Percentiles rank a stretch among this genome's conserved stretches.
phyloP scores from a whole-genome alignment of 2,888 invertebrate species.

The Cotesia congregata region DNA sequence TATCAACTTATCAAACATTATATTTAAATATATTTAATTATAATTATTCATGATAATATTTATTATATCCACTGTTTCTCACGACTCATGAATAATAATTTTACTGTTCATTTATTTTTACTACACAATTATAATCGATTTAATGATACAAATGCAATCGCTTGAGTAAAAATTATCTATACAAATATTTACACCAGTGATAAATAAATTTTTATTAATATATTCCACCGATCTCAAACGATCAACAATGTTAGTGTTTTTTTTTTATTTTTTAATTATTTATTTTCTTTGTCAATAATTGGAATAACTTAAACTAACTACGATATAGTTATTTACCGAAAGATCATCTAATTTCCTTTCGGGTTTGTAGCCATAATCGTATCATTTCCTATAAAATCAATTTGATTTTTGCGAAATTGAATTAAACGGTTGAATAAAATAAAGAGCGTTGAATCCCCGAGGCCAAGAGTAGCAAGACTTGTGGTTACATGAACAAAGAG shows the following conservation, averaged over 20 bases:
- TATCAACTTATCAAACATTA: slow-evolving; percentile 12
- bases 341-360: slow-evolving; percentile 11
- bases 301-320: neutral
- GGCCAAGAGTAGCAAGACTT: neutral
- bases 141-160: slow-evolving; percentile 47
- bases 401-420: neutral
- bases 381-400: slow-evolving; percentile 29
- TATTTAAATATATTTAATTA: slow-evolving; percentile 10
- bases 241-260: neutral
- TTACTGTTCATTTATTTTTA: slow-evolving; percentile 5
- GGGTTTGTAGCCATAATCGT: slow-evolving; percentile 18
- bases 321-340: neutral
- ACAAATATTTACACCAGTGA: slow-evolving; percentile 63
- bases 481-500: slow-evolving; percentile 23
- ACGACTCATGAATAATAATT: slow-evolving; percentile 28
- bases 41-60: slow-evolving; percentile 2
- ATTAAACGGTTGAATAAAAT: slow-evolving; percentile 29
- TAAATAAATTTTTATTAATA: neutral
- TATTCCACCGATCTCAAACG: slow-evolving; percentile 2
- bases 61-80: neutral
- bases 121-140: neutral
- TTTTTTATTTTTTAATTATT: neutral
- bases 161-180: slow-evolving; percentile 55
- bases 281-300: neutral
- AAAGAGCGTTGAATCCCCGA: slow-evolving; percentile 3